Percentiles rank a stretch among this genome's conserved stretches.
phyloP scores from a whole-genome alignment of 2,797 vertebrate species.

The Trichosurus vulpecula region DNA sequence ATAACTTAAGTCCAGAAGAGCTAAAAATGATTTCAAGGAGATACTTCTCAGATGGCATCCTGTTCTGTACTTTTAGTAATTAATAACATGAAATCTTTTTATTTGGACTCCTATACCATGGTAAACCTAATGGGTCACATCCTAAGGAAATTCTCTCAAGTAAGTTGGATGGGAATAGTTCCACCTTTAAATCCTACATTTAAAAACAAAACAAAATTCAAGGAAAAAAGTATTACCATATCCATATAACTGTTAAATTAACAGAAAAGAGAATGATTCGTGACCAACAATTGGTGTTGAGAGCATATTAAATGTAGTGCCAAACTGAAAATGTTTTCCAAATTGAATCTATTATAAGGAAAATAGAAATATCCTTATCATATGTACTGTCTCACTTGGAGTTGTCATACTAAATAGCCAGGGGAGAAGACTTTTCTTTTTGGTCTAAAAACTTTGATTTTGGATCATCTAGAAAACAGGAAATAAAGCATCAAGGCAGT shows the following conservation, averaged over 20 bases:
- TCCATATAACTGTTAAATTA: slow-evolving; percentile 42
- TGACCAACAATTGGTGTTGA: slow-evolving; percentile 57
- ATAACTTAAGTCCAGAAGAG: not conserved
- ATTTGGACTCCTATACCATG: not conserved
- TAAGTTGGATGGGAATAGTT: not conserved
- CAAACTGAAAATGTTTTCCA: slow-evolving; percentile 43
- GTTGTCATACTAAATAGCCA: not conserved
- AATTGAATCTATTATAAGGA: not conserved
- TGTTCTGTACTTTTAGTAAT: not conserved
- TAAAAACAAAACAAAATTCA: slow-evolving; percentile 22
- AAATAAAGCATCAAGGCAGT: not conserved
- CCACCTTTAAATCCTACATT: slow-evolving; percentile 54
- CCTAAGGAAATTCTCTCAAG: slow-evolving; percentile 24
- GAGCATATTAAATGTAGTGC: slow-evolving; percentile 27
- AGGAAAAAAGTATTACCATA: slow-evolving; percentile 29
- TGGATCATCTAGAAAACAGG: not conserved
- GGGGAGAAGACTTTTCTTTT: not conserved
- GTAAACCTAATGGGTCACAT: slow-evolving; percentile 10
- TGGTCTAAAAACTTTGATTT: not conserved
- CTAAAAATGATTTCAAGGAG: slow-evolving; percentile 39
- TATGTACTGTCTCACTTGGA: slow-evolving; percentile 6
- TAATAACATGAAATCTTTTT: slow-evolving; percentile 35
- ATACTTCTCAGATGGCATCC: not conserved
- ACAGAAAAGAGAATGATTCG: slow-evolving; percentile 57
- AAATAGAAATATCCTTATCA: not conserved